A percentile compares a stretch with the other conserved stretches of the same genome.
phyloP scores from a whole-genome alignment of 2,797 vertebrate genomes.

The Psittacula derbiana region DNA sequence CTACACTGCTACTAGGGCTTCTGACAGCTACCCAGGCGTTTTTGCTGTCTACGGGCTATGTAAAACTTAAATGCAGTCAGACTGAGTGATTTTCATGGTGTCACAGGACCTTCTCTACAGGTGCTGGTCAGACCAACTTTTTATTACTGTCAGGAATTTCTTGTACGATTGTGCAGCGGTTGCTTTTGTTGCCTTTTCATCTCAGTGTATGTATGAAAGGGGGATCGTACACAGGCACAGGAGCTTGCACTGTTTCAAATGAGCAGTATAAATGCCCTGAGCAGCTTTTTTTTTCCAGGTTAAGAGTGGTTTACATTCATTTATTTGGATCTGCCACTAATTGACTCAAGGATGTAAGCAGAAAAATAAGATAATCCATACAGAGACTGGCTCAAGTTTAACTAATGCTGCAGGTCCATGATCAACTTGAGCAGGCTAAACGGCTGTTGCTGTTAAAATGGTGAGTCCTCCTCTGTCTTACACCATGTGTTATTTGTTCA shows the following conservation, averaged over 20 bases:
- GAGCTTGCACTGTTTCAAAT: neutral
- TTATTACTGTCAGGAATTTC: neutral
- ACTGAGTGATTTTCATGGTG: neutral
- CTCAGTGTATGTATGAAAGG: neutral
- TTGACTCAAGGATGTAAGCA: neutral
- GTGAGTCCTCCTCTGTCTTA: neutral
- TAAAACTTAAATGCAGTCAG: neutral
- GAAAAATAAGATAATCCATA: neutral
- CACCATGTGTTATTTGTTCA: neutral
- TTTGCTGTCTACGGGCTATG: neutral
- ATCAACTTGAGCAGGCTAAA: neutral
- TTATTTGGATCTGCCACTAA: neutral
- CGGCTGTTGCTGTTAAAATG: neutral
- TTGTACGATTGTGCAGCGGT: accelerated
- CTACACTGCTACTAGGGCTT: neutral
- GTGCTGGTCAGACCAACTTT: neutral
- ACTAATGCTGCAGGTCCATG: neutral
- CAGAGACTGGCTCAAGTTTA: neutral
- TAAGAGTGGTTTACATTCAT: neutral
- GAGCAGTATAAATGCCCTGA: neutral
- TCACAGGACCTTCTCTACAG: neutral
- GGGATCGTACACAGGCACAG: neutral
- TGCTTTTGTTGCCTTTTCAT: neutral
- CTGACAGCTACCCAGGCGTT: neutral
- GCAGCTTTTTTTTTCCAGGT: neutral